Percentiles rank a stretch among this genome's conserved stretches.
Conservation (phyloP, 2,797 vertebrate species). For the Synanceia verrucosa region DNA sequence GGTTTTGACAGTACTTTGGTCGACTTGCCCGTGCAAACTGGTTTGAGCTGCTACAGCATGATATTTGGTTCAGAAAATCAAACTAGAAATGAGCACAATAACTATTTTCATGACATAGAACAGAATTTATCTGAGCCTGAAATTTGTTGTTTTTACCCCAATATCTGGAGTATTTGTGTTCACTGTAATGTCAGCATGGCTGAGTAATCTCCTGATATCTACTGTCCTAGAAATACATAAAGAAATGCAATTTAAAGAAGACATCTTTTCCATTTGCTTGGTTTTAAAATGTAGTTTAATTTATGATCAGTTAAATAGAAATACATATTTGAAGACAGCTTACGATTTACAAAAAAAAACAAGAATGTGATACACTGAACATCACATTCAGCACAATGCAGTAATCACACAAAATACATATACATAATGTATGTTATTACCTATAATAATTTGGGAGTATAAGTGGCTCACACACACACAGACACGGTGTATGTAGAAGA, state of each 20-base stretch:
- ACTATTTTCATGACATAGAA: background rate
- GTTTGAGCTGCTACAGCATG: background rate
- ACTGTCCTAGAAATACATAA: constrained; percentile 2
- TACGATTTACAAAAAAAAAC: constrained; percentile 20
- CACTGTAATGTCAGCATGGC: background rate
- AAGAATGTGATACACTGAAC: background rate
- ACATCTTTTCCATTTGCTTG: background rate
- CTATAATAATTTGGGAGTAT: background rate
- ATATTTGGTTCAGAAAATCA: background rate
- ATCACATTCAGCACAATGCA: background rate
- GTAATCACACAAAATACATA: constrained; percentile 3
- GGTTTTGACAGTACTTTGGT: background rate
- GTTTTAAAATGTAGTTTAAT: constrained; percentile 40
- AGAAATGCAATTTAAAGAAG: background rate
- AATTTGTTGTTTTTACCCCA: background rate
- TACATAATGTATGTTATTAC: background rate
- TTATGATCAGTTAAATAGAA: constrained; percentile 25
- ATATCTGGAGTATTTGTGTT: background rate
- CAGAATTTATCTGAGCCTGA: background rate
- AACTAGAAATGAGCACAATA: background rate
- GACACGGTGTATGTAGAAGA: background rate
- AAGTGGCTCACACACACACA: background rate
- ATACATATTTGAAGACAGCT: constrained; percentile 18
- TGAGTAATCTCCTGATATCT: background rate
- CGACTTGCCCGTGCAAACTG: background rate